Conservation (phyloP, 2,888 invertebrate genomes). For the Nemoura dubitans region DNA sequence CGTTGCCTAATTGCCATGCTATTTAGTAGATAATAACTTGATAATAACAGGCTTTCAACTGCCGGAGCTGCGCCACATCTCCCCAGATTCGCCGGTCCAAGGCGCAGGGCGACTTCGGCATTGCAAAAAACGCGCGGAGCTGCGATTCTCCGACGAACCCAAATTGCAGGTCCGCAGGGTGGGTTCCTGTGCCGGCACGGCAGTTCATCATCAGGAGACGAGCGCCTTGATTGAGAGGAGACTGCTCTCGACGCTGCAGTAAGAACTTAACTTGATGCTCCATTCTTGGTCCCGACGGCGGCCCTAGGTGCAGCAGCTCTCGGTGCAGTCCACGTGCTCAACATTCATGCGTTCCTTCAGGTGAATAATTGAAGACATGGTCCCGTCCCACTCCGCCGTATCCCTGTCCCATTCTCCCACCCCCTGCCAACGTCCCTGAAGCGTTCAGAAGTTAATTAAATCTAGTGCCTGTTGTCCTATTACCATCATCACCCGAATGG, state of each 20-base stretch:
- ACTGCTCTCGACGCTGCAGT: not conserved
- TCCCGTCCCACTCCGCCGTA: too few species aligned
- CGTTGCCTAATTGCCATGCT: too few species aligned
- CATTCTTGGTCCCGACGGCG: not conserved
- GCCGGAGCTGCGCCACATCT: too few species aligned
- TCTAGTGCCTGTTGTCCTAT: not conserved
- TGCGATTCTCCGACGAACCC: not conserved
- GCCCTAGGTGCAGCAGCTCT: not conserved
- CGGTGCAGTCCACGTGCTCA: not conserved
- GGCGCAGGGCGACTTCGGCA: too few species aligned
- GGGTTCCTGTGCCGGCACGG: not conserved
- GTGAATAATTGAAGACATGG: not conserved
- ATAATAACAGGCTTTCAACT: too few species aligned
- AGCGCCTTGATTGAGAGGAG: not conserved
- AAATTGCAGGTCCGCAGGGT: not conserved
- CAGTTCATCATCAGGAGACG: not conserved
- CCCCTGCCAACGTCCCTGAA: not conserved
- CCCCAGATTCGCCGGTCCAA: too few species aligned
- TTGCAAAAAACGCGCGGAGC: not conserved
- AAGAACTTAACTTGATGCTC: too few species aligned
- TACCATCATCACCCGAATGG: not conserved
- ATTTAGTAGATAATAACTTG: too few species aligned
- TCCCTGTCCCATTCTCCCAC: not conserved
- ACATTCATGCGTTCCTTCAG: slow-evolving; percentile 12
- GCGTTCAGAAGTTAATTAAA: slow-evolving; percentile 3